Evolutionary conservation across 2,113 vertebrate species (phyloP).

Genomic region (Sturnira hondurensis): DNA sequence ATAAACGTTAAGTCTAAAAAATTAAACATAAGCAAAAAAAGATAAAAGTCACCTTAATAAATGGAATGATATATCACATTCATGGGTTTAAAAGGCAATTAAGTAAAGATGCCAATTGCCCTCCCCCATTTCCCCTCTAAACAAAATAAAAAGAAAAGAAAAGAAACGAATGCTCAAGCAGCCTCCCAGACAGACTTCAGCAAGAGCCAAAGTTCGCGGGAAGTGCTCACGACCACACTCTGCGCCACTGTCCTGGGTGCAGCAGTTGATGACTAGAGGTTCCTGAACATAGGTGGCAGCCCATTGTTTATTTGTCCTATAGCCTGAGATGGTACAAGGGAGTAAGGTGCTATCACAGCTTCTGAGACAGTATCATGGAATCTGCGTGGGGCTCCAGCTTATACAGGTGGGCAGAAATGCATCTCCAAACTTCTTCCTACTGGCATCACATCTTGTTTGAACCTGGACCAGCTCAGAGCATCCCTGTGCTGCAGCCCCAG

Average conservation of each 20-base stretch:
- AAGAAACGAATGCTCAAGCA: not conserved
- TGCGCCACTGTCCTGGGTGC: too few species aligned
- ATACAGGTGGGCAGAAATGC: not conserved
- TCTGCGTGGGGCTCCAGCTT: too few species aligned
- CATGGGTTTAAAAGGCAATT: not conserved
- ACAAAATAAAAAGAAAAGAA: not conserved
- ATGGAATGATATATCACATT: not conserved
- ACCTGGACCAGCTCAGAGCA: not conserved
- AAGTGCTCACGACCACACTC: not conserved
- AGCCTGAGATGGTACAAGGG: not conserved
- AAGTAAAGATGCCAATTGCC: not conserved
- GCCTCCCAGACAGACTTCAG: not conserved
- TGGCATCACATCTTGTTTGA: not conserved
- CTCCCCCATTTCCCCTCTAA: not conserved
- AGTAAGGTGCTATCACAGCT: too few species aligned
- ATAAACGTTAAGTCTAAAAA: not conserved
- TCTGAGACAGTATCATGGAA: not conserved
- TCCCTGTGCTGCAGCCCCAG: not conserved
- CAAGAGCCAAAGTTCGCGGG: not conserved
- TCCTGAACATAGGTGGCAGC: not conserved
- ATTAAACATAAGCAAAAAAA: not conserved
- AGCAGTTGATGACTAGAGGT: not conserved
- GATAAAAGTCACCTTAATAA: not conserved
- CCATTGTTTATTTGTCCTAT: not conserved
- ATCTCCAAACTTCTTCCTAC: not conserved